Percentiles rank a stretch among this genome's conserved stretches.
Conservation (phyloP, 2,797 vertebrate species). For the Eptatretus atami region DNA sequence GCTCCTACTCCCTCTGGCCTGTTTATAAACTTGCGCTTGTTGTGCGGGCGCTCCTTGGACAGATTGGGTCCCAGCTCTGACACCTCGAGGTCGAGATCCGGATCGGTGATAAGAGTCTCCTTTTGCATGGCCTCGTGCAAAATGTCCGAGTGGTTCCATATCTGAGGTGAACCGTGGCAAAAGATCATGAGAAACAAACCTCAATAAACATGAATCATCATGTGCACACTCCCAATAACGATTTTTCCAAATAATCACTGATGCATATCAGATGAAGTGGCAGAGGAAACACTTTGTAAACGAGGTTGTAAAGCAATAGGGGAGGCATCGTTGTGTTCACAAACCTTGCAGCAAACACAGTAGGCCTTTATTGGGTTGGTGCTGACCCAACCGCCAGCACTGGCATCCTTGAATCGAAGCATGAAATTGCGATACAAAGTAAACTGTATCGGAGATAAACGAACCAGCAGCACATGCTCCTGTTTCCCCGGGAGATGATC, state of each 20-base stretch:
- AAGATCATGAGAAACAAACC: too few relatives aligned
- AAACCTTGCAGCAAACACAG: constrained; percentile 91
- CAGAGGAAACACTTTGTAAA: too few relatives aligned
- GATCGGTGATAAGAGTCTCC: constrained; percentile 64
- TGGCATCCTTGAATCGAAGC: constrained; percentile 78
- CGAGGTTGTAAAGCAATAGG: too few relatives aligned
- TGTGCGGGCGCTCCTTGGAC: too few relatives aligned
- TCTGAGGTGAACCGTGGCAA: constrained; percentile 18
- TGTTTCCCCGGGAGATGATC: constrained; percentile 64
- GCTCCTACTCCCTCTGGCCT: constrained; percentile 16
- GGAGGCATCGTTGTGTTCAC: constrained; percentile 8
- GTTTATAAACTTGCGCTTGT: constrained; percentile 35
- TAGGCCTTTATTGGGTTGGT: constrained; percentile 92
- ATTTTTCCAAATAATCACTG: too few relatives aligned
- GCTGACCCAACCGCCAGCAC: constrained; percentile 81
- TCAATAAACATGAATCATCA: too few relatives aligned
- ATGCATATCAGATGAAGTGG: too few relatives aligned
- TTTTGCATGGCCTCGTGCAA: constrained; percentile 78
- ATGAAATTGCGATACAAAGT: constrained; percentile 89
- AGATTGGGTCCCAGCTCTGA: constrained; percentile 30
- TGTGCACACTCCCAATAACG: too few relatives aligned
- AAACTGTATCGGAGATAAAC: constrained; percentile 59
- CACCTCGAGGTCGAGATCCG: constrained; percentile 44
- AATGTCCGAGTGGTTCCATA: constrained; percentile 96
- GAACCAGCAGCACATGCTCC: constrained; percentile 73